A percentile compares a stretch with the other conserved stretches of the same genome.
These are phyloP conservation scores for Micronycteris hirsuta DNA, from an alignment of 2,113 vertebrate genomes.

Conservation along the genomic window DNA sequence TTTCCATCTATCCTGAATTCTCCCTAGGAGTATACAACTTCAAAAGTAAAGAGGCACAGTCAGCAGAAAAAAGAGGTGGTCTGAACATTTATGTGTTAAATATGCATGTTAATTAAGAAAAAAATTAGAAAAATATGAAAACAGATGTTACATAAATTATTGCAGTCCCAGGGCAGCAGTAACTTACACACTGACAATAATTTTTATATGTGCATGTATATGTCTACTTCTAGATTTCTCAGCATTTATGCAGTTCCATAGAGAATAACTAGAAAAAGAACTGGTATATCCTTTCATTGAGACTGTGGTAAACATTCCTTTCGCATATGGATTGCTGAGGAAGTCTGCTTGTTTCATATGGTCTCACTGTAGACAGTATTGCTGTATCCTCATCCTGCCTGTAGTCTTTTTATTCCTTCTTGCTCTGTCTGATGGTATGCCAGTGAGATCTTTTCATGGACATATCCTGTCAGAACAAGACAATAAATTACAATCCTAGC, in stretches of 20 bases:
- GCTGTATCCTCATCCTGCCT: not conserved
- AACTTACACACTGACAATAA: conserved; percentile 84
- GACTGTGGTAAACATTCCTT: not conserved
- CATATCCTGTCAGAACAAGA: not conserved
- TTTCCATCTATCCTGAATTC: conserved; percentile 58
- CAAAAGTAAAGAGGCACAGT: conserved; percentile 69
- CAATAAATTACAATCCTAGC: not conserved
- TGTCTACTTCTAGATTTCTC: conserved; percentile 76
- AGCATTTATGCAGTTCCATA: conserved; percentile 68
- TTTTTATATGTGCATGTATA: conserved; percentile 79
- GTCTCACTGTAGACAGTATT: not conserved
- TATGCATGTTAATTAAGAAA: conserved; percentile 86
- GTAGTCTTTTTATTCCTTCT: not conserved
- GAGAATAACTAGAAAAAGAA: conserved; percentile 66
- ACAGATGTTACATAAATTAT: conserved; percentile 89
- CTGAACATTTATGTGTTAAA: conserved; percentile 81
- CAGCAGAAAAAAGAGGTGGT: conserved; percentile 79
- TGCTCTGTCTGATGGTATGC: not conserved
- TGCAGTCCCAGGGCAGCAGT: conserved; percentile 81
- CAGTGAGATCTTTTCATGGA: not conserved
- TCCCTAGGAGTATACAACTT: conserved; percentile 69
- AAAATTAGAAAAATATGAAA: conserved; percentile 85
- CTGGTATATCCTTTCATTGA: conserved; percentile 49
- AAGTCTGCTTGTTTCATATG: not conserved
- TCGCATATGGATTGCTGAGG: not conserved